Percentiles rank a stretch among this genome's conserved stretches.
phyloP scores from a whole-genome alignment of 2,797 vertebrate genomes.

The Muscicapa striata region DNA sequence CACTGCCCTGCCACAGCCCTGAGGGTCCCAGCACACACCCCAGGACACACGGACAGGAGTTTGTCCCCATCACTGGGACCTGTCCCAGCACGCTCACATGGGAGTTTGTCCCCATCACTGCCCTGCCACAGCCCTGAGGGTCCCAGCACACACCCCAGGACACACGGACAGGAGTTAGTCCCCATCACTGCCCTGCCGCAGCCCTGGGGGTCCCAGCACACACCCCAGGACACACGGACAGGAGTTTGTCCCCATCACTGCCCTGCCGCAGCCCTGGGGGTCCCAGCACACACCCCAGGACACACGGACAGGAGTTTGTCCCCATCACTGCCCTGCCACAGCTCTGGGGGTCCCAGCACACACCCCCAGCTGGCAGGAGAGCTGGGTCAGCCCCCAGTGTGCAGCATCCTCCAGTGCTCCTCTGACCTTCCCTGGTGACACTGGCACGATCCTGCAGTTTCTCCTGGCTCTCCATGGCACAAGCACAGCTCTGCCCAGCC shows the following conservation, averaged over 20 bases:
- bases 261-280: no score
- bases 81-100: no score
- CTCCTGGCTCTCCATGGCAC: not conserved
- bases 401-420: fast-evolving
- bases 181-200: fast-evolving
- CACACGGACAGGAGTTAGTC: fast-evolving
- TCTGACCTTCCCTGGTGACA: not conserved
- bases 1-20: fast-evolving
- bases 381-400: not conserved
- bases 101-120: no score
- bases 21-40: not conserved
- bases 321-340: fast-evolving
- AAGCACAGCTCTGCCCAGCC: fast-evolving
- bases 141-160: not conserved
- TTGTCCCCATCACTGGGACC: no score
- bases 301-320: fast-evolving
- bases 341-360: fast-evolving
- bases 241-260: no score
- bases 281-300: not conserved
- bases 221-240: no score
- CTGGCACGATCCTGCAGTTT: not conserved
- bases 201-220: fast-evolving
- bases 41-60: no score
- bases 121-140: no score
- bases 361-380: fast-evolving